Evolutionary conservation across 2,888 invertebrate genomes (phyloP).

Genomic region (Acleris sparsana): DNA sequence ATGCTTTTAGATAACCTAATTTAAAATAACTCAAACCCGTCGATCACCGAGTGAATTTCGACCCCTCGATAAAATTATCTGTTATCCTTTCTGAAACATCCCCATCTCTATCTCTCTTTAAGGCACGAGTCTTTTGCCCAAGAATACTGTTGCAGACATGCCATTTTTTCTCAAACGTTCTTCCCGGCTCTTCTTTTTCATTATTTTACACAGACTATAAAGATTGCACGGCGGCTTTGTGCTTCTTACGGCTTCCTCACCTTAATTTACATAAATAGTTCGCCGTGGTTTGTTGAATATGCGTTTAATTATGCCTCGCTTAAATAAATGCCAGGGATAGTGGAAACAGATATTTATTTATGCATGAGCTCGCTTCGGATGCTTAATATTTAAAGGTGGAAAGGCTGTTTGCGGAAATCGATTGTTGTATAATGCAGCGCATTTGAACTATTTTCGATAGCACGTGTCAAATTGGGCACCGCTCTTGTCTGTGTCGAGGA

Average conservation of each 20-base stretch:
- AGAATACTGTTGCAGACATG: no score
- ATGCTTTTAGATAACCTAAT: no score
- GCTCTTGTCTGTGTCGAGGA: no score
- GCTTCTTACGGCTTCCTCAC: constrained; percentile 52
- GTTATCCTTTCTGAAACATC: no score
- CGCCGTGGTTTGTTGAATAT: constrained; percentile 48
- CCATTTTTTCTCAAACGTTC: background rate
- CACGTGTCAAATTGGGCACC: no score
- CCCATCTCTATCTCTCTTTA: no score
- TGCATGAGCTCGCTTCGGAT: constrained; percentile 7
- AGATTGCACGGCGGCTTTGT: constrained; percentile 62
- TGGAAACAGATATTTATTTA: constrained; percentile 23
- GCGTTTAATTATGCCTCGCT: constrained; percentile 49
- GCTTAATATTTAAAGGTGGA: constrained; percentile 5
- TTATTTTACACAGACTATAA: constrained; percentile 61
- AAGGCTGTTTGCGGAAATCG: background rate
- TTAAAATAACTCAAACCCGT: no score
- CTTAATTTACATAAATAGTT: constrained; percentile 69
- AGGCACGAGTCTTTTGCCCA: no score
- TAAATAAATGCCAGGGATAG: constrained; percentile 19
- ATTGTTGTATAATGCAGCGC: background rate
- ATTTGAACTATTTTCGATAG: no score
- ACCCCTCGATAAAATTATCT: no score
- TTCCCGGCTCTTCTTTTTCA: constrained; percentile 47
- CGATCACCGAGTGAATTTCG: no score